phyloP scores from a whole-genome alignment of 2,113 vertebrate species.

The Lophotis ruficrista region DNA sequence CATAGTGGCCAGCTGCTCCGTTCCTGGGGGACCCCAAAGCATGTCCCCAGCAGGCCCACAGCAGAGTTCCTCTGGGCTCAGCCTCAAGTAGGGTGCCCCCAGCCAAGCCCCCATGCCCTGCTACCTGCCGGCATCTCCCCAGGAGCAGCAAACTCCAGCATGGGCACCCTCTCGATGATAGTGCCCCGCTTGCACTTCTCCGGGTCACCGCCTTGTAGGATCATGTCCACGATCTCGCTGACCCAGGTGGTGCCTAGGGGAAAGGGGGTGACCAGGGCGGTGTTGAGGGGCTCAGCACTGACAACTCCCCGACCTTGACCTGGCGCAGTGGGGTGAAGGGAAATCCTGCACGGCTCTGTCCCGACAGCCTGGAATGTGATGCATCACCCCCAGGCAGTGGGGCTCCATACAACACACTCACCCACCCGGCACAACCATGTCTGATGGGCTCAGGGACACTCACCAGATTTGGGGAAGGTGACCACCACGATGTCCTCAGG shows the following conservation, averaged over 20 bases:
- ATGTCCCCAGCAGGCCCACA: rapidly evolving
- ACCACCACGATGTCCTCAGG: slow-evolving; percentile 70
- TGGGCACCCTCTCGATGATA: slow-evolving; percentile 70
- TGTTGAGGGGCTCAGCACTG: neutral
- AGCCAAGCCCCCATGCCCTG: rapidly evolving
- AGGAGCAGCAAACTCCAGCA: slow-evolving; percentile 60
- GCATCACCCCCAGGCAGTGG: rapidly evolving
- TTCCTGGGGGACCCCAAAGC: slow-evolving; percentile 25
- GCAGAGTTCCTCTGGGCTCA: neutral
- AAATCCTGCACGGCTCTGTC: neutral
- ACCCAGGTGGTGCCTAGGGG: slow-evolving; percentile 78
- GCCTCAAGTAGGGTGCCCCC: rapidly evolving
- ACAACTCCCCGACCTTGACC: rapidly evolving
- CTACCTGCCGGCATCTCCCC: slow-evolving; percentile 51
- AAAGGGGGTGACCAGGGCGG: neutral
- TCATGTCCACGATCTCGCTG: slow-evolving; percentile 75
- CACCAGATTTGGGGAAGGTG: slow-evolving; percentile 79
- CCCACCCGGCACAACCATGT: rapidly evolving
- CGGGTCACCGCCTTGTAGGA: slow-evolving; percentile 55
- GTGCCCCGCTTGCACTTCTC: slow-evolving; percentile 66
- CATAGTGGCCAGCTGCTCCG: slow-evolving; percentile 55
- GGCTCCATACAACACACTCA: neutral
- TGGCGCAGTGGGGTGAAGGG: rapidly evolving
- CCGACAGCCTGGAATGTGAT: rapidly evolving
- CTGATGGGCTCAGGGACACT: neutral